Percentiles rank a stretch among this genome's conserved stretches.
Evolutionary conservation across 2,797 vertebrate genomes (phyloP).

Genomic region (Jordanella pulchra): DNA sequence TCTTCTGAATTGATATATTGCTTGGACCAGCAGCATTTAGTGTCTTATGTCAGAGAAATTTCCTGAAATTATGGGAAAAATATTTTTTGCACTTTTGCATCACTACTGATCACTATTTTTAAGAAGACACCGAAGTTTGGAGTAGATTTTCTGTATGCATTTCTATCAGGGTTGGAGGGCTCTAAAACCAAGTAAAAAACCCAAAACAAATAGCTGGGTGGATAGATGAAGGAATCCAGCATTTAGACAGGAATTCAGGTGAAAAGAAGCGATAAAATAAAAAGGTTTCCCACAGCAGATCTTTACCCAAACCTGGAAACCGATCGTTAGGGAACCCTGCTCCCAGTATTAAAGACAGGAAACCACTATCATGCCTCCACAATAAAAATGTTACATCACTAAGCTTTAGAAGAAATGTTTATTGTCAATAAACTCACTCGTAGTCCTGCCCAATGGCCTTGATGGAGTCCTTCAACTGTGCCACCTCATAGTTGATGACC

Average conservation of each 20-base stretch:
- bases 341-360: background rate
- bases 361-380: background rate
- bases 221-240: too few relatives aligned
- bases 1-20: background rate
- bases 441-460: constrained; percentile 85
- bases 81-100: too few relatives aligned
- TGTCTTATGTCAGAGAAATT: too few relatives aligned
- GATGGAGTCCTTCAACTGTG: constrained; percentile 89
- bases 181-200: too few relatives aligned
- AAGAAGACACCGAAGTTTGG: background rate
- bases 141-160: background rate
- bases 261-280: too few relatives aligned
- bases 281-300: too few relatives aligned
- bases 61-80: too few relatives aligned
- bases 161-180: background rate
- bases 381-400: too few relatives aligned
- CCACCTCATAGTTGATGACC: constrained; percentile 89
- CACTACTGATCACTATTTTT: background rate
- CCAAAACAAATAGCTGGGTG: too few relatives aligned
- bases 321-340: too few relatives aligned
- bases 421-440: constrained; percentile 65
- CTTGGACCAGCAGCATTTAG: background rate
- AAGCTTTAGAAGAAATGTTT: background rate
- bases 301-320: too few relatives aligned
- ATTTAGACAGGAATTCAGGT: too few relatives aligned